Conservation (phyloP, 2,888 invertebrate species). For the Osmoderma eremita region DNA sequence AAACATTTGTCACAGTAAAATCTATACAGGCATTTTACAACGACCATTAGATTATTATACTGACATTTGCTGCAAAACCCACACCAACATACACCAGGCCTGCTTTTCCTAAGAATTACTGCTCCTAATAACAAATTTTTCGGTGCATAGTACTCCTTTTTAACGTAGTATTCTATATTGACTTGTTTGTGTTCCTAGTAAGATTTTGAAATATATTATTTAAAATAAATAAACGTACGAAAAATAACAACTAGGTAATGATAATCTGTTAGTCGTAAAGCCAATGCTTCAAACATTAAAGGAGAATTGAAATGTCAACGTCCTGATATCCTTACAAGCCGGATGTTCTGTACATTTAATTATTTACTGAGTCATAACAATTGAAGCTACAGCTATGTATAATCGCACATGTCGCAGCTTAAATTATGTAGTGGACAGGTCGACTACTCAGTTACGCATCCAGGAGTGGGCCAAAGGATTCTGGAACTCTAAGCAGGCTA, state of each 20-base stretch:
- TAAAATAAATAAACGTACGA: conserved; percentile 13
- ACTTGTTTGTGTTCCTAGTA: background rate
- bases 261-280: conserved; percentile 2
- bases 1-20: too few relatives aligned
- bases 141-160: background rate
- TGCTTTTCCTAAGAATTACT: too few relatives aligned
- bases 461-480: too few relatives aligned
- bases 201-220: background rate
- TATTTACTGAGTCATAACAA: conserved; percentile 31
- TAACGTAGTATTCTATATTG: background rate
- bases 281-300: conserved; percentile 7
- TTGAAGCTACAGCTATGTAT: conserved; percentile 1
- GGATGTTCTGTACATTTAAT: conserved; percentile 33
- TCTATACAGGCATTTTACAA: too few relatives aligned
- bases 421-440: too few relatives aligned
- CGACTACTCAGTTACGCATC: too few relatives aligned
- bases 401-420: background rate
- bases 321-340: conserved; percentile 25
- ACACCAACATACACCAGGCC: too few relatives aligned
- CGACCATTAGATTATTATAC: too few relatives aligned
- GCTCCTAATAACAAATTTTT: too few relatives aligned
- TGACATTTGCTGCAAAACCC: too few relatives aligned
- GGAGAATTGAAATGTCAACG: conserved; percentile 33
- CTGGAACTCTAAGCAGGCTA: too few relatives aligned
- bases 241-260: conserved; percentile 11